phyloP scores from a whole-genome alignment of 2,113 vertebrate species.

The Pelecanoides urinatrix region DNA sequence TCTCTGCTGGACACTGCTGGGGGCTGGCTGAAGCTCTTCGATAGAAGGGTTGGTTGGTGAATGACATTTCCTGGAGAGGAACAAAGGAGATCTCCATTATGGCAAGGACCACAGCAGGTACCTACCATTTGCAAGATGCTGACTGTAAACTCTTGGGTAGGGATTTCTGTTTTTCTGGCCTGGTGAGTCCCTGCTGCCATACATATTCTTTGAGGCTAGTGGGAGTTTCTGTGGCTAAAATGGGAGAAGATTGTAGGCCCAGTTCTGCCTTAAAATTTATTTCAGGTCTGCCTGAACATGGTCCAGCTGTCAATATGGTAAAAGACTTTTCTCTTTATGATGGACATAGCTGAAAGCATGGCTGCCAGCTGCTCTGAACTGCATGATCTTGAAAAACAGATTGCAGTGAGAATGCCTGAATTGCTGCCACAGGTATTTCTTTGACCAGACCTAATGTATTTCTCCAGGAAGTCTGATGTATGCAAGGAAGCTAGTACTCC shows the following conservation, averaged over 20 bases:
- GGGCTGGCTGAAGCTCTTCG: neutral
- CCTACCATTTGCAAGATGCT: neutral
- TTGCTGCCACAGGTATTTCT: neutral
- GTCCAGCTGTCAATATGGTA: neutral
- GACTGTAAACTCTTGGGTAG: neutral
- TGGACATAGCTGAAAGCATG: neutral
- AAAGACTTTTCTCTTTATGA: neutral
- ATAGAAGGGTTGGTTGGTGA: neutral
- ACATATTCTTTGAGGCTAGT: neutral
- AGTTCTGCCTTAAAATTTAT: neutral
- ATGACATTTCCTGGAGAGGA: neutral
- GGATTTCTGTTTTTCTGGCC: neutral
- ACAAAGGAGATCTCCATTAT: neutral
- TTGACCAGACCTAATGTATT: neutral
- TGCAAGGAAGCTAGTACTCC: neutral
- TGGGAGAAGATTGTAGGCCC: neutral
- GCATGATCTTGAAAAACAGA: neutral
- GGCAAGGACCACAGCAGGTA: neutral
- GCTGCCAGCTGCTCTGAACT: neutral
- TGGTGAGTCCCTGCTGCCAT: neutral
- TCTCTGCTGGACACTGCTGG: neutral
- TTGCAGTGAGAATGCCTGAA: neutral
- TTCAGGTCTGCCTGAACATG: neutral
- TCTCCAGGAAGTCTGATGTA: neutral
- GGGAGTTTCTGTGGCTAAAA: neutral